Evolutionary conservation across 2,888 invertebrate species (phyloP).

Genomic region (Lissocephala sabroskyi): DNA sequence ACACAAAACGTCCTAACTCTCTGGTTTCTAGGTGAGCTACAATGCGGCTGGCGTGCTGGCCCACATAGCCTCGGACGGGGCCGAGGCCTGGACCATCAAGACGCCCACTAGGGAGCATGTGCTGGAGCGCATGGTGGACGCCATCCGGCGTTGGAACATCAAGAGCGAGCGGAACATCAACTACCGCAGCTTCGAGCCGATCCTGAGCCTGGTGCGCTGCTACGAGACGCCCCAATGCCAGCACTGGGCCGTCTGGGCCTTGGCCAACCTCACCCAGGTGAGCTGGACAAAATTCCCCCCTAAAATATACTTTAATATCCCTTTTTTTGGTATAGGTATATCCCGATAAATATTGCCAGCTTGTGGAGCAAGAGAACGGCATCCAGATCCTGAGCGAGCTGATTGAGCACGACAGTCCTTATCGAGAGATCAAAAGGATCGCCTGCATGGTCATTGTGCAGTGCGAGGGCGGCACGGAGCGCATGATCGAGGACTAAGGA

Average conservation of each 20-base stretch:
- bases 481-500: constrained; percentile 59
- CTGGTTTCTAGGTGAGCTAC: constrained; percentile 87
- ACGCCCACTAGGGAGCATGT: constrained; percentile 82
- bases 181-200: constrained; percentile 96
- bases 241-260: constrained; percentile 98
- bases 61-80: constrained; percentile 95
- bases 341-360: constrained; percentile 90
- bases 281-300: not conserved
- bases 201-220: constrained; percentile 85
- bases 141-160: constrained; percentile 92
- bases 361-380: constrained; percentile 91
- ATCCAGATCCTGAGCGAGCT: constrained; percentile 80
- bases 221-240: constrained; percentile 93
- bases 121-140: constrained; percentile 82
- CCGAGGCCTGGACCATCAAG: constrained; percentile 84
- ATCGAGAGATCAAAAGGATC: constrained; percentile 79
- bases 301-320: not conserved
- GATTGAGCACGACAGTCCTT: constrained; percentile 77
- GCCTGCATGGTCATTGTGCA: constrained; percentile 80
- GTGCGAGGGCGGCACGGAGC: constrained; percentile 73
- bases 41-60: constrained; percentile 97
- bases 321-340: constrained; percentile 74
- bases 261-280: constrained; percentile 91
- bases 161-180: constrained; percentile 93
- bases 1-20: no score